Evolutionary conservation across 2,113 vertebrate genomes (phyloP), one percentile per base, ranked within the genome.

Genomic region (Oryctolagus cuniculus): DNA sequence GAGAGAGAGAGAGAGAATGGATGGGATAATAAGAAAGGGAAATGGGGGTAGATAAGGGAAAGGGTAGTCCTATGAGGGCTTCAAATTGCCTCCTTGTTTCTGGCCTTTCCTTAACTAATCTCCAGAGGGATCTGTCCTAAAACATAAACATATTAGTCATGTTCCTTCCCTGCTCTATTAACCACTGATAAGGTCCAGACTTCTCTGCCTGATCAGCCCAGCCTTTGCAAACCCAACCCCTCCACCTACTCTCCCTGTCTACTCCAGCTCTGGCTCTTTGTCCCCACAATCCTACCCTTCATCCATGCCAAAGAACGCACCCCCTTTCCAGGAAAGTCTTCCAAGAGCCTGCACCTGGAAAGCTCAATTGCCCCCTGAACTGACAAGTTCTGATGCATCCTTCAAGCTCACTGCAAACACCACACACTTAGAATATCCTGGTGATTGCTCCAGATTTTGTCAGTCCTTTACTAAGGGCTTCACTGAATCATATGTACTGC

Each of bases 281-380:
- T 86, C 25, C 24, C 36, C 19, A 10, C 16, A n/a, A 31, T 0
- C 0, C 29, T 15, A 6, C 10, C 13, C 8, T 36, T 49, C 58
- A 36, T 34, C 12, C 61, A 67, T 24, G 25, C 25, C 58, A 38
- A 38, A 38, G 51, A 21, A 53, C 8, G 12, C 12, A 2, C 3
- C 53, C 5, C 10, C 13, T 21, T 83, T 31, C 53, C 31, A 69
- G 87, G 4, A 88, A 58, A 82, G n/a, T 15, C 15, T 31, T n/a
- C 31, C n/a, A 31, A 31, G 13, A 13, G n/a, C 8, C 0, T 11
- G 3, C 0, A 2, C 27, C 3, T 21, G 13, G 16, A 31, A 19
- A 4, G n/a, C 49, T 34, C 8, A 69, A 0, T 0, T 29, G 15
- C 29, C 44, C 21, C 6, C 10, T 21, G 22, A 10, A 27, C 29